Evolutionary conservation across 2,888 invertebrate genomes (phyloP).

Genomic region (Poecilobothrus nobilitatus): DNA sequence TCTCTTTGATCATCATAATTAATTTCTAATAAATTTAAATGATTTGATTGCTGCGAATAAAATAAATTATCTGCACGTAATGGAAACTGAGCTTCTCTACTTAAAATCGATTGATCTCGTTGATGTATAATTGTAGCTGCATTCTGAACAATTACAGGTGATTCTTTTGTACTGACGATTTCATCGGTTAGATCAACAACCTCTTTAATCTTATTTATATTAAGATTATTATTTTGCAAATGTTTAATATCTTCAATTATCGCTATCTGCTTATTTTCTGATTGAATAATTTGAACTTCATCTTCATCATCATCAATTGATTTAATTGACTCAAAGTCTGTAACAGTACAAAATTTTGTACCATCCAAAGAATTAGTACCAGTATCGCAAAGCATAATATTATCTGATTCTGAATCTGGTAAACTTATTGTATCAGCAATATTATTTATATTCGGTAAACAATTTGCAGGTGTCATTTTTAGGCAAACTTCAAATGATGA

Average conservation of each 20-base stretch:
- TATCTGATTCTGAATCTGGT: conserved; percentile 14
- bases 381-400: neutral
- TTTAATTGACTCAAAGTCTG: conserved; percentile 10
- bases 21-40: neutral
- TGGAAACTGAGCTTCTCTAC: neutral
- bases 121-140: neutral
- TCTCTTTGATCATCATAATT: neutral
- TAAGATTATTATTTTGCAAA: neutral
- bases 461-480: neutral
- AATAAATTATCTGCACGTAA: neutral
- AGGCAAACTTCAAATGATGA: conserved; percentile 4
- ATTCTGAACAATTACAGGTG: neutral
- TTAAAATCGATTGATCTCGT: neutral
- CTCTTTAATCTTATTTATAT: neutral
- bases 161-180: neutral
- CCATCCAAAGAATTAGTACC: neutral
- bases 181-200: neutral
- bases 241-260: neutral
- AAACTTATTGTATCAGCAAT: conserved; percentile 17
- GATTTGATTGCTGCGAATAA: neutral
- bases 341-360: conserved; percentile 13
- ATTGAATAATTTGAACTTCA: neutral
- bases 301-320: conserved; percentile 1
- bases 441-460: conserved; percentile 12
- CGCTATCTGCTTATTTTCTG: neutral